Evolutionary conservation across 1,140 invertebrate species (phyloP), one percentile per base, ranked within the genome.

Genomic region (Drosophila pachea): DNA sequence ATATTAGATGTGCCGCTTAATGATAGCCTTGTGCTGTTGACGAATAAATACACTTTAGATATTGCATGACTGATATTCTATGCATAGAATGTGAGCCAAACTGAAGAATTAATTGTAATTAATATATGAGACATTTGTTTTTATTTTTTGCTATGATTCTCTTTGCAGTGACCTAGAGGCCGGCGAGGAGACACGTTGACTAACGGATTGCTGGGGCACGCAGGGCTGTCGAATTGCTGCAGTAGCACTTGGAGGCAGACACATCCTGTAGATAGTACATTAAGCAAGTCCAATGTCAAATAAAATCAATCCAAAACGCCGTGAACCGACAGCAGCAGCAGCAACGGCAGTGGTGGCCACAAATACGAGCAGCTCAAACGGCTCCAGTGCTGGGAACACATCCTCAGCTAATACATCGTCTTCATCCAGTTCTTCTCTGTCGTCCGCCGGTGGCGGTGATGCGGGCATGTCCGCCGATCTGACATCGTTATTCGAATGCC

Each of bases 401-500:
- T 86, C 86, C 5, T 76, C 86, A 65, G 82, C 88, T 7, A 89
- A 89, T 56, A 89, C 88, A 87, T 89, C 88, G 50, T 89, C 88
- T 14, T 89, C 88, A 42, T 89, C 87, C 64, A 89, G 86, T 58
- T 89, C 88, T 7, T 89, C 88, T 50, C 56, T 88, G 62, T 89
- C 88, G 63, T 89, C 87, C 73, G 87, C 87, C 64, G 87, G 87
- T 58, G 88, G 88, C 73, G 88, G 87, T 81, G 88, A 89, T 88
- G 88, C 91, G 66, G 92, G 92, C 70, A 92, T 94, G 91, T 94
- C 95, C 35, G 94, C 95, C 73, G 97, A 99, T 89, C 90, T 99
- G 83, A 97, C 97, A 38, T 97, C 95, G 64, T 91, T 99, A 14
- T 99, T 99, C 91, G 98, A 99, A 90, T 99, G 98, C 91, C 98